Evolutionary conservation across 2,113 vertebrate species (phyloP), one percentile per base, ranked within the genome.

Genomic region (Sclerurus mexicanus): DNA sequence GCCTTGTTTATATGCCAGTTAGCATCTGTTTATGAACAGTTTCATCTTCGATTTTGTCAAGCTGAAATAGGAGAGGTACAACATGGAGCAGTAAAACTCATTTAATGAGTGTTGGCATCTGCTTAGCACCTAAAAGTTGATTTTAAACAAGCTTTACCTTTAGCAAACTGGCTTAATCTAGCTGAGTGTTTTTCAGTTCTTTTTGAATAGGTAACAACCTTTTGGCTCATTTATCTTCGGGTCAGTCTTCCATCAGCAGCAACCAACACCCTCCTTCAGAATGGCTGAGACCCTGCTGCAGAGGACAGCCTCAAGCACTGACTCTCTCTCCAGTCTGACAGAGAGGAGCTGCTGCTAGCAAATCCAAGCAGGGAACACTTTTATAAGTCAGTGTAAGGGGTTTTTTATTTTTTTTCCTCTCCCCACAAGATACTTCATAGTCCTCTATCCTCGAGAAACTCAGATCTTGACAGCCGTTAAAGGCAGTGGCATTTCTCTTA

Each of bases 231-330:
- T 31, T 42, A 0, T n/a, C 23, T 80, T 64, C 1, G 6, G 30
- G 9, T 21, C 30, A 63, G 9, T 8, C 31, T 58, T 64, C 30
- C 44, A 77, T 3, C 52, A 42, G 87, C 52, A 75, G 39, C 19
- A 49, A 22, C 4, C 31, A 30, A 71, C 10, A 42, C 12, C 16
- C 27, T 86, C 27, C 24, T 64, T n/a, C 40, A 66, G 76, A 16
- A 59, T 1, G 13, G 56, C 50, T 30, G 24, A 35, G 49, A 39
- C 28, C 22, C 6, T 85, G 56, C 74, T 52, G 30, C 77, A 84
- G 49, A 2, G 23, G 28, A 30, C 1, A 0, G 30, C 19, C 71
- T 49, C 5, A 1, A 55, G 52, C 67, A 37, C 53, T 8, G 24
- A 17, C 25, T 50, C 58, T 1, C 1, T 40, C 30, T 10, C 58